Evolutionary conservation across 1,140 invertebrate species (phyloP).

Genomic region (Octopus bimaculoides): DNA sequence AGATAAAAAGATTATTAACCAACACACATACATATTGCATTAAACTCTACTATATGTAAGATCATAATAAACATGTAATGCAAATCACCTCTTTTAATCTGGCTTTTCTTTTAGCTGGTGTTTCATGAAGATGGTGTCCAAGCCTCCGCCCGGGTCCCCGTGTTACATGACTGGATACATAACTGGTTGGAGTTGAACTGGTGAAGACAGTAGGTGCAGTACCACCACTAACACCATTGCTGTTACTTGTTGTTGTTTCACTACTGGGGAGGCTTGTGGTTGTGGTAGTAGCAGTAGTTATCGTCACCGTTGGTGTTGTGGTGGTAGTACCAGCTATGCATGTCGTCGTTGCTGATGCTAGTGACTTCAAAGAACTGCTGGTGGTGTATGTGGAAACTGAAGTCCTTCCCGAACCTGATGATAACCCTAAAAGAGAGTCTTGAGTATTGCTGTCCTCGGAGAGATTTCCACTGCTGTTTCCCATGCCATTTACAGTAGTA

Average conservation of each 20-base stretch:
- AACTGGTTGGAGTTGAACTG: not conserved
- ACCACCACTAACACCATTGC: not conserved
- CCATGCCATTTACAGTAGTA: constrained; percentile 1
- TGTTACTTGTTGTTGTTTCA: not conserved
- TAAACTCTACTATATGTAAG: no score
- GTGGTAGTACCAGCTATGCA: not conserved
- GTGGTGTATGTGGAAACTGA: constrained; percentile 17
- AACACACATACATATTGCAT: no score
- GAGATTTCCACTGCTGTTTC: constrained; percentile 36
- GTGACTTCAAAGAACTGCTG: constrained; percentile 24
- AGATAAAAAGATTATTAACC: no score
- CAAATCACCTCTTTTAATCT: constrained; percentile 8
- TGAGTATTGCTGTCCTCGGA: constrained; percentile 52
- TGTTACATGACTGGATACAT: not conserved
- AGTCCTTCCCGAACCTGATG: not conserved
- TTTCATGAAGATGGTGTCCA: constrained; percentile 1
- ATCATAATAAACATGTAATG: no score
- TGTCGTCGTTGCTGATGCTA: constrained; percentile 16
- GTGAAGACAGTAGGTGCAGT: not conserved
- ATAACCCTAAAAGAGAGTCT: constrained; percentile 26
- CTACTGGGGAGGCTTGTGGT: not conserved
- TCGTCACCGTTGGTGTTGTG: not conserved
- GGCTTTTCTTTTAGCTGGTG: constrained; percentile 9
- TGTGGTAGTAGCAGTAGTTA: not conserved
- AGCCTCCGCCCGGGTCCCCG: not conserved